Evolutionary conservation across 1,140 invertebrate species (phyloP), one percentile per base, ranked within the genome.

Genomic region (Drosophila ohnishii): DNA sequence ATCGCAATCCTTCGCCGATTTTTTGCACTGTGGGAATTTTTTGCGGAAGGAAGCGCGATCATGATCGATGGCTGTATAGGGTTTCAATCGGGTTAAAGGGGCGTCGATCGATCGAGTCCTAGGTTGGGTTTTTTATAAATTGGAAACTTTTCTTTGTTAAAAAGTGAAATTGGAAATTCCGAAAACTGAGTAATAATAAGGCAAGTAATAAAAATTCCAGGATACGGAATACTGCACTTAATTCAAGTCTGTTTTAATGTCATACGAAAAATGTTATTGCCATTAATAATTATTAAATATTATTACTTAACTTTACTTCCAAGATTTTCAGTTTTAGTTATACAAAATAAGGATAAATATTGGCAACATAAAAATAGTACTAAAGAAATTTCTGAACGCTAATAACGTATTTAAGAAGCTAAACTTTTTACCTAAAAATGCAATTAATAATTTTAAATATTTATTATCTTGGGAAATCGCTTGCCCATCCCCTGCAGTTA

Each of bases 1-100:
- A 80, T 80, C 81, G 59, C 64, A 70, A 85, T 80, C 81, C 82
- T 71, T 74, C 56, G 61, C 53, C 74, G 71, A 86, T 77, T 83
- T 83, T 88, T 55, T 34, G 84, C 84, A 88, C 84, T 84, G 84
- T 88, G 84, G 84, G 84, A 88, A 88, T 66, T 84, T 84, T 89
- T 90, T 90, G 79, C 76, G 79, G 79, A 90, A 81, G 74, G 71
- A 72, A 73, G 78, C 60, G 74, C 56, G 55, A 61, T 75, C 58
- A 47, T 84, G 89, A 90, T 90, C 71, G 89, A 90, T 90, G 69
- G 60, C 64, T 80, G 84, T 79, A 83, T 90, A 83, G 70, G 72
- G 74, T 89, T 86, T 78, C 78, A 86, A 67, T 78, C 42, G 74
- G 61, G 71, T 81, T 60, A 85, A 85, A 62, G 61, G 63, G 58